Evolutionary conservation across 2,113 vertebrate species (phyloP), one percentile per base, ranked within the genome.

Genomic region (Lophochroa leadbeateri): DNA sequence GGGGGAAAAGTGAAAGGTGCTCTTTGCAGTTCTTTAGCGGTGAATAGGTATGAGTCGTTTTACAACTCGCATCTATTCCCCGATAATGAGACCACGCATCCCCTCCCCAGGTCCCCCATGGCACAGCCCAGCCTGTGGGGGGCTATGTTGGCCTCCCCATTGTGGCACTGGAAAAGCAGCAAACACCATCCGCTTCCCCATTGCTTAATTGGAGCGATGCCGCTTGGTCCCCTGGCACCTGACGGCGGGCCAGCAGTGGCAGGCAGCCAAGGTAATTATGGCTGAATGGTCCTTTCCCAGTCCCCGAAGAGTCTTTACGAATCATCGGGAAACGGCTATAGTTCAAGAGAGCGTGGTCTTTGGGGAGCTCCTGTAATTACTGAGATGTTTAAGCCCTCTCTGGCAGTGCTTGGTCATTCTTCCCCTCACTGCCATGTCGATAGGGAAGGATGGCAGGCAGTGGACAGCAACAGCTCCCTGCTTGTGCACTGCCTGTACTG

Each of bases 231-330:
- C 86, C 80, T 86, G 94, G 83, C 94, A 92, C 75, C 47, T n/a
- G 76, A 19, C 25, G 19, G 90, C 72, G 33, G 83, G 82, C 82
- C 44, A 4, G 47, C 47, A 29, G 87, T 96, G 96, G 95, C 97
- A 71, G 78, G 23, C 91, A 89, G 97, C 94, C 96, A 58, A 88
- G 76, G 83, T 39, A 90, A 88, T 95, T 57, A 92, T 10, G 41
- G 84, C 74, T 76, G 90, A 86, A 31, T 19, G 4, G 76, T 37
- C 68, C 92, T 60, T 81, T 50, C 10, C 2, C 2, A 28, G 33
- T 65, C 87, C 94, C 94, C 21, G 4, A 37, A 65, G 90, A 92
- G 81, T 29, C 92, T 96, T 94, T 85, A 78, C n/a, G 35, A 95
- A 12, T 67, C 92, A 58, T 20, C 39, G 75, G 91, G 71, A 83